These are phyloP conservation scores for Stomatorhinus walkeri DNA, from an alignment of 2,797 vertebrate species.

Conservation along the genomic window DNA sequence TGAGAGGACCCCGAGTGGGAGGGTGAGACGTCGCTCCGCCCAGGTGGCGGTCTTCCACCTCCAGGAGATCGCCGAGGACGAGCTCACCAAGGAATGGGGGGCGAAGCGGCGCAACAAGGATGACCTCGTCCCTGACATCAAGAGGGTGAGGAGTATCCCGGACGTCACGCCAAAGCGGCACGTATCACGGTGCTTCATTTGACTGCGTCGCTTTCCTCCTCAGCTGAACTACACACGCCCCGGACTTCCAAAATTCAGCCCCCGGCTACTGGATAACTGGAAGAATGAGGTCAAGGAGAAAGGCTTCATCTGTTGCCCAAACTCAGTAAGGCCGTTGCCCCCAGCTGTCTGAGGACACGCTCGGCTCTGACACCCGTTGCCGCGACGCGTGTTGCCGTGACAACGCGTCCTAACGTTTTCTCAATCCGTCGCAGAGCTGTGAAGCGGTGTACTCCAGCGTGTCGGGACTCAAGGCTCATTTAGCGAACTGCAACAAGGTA, in stretches of 20 bases:
- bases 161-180: neutral
- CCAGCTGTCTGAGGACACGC: neutral
- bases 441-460: constrained; percentile 96
- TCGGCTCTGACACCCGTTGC: neutral
- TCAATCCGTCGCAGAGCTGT: constrained; percentile 68
- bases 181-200: neutral
- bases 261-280: constrained; percentile 81
- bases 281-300: constrained; percentile 94
- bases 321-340: constrained; percentile 66
- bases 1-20: constrained; percentile 86
- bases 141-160: constrained; percentile 62
- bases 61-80: constrained; percentile 92
- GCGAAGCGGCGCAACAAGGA: constrained; percentile 88
- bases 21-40: constrained; percentile 84
- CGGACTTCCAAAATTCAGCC: constrained; percentile 84
- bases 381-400: neutral
- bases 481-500: constrained; percentile 96
- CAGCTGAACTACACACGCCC: constrained; percentile 96
- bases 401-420: neutral
- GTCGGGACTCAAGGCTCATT: constrained; percentile 92
- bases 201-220: constrained; percentile 3
- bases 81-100: constrained; percentile 87
- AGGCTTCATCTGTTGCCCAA: constrained; percentile 90
- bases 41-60: constrained; percentile 95
- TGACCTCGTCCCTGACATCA: constrained; percentile 89